These are phyloP conservation scores for Agraylea sexmaculata DNA, from an alignment of 1,140 invertebrate genomes.

Conservation along the genomic window DNA sequence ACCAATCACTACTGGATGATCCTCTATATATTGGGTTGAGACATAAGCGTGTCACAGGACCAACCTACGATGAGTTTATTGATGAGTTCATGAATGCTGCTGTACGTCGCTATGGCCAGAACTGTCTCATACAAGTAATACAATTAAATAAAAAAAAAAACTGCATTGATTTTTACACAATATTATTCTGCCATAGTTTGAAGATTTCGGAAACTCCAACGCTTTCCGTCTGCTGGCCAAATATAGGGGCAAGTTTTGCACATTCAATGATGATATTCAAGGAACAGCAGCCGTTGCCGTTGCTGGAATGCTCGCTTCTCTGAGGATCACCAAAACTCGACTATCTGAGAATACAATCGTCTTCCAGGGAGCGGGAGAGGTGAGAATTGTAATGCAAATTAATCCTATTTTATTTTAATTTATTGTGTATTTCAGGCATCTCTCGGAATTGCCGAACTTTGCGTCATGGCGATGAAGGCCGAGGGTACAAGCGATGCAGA, in stretches of 20 bases:
- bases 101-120: slow-evolving; percentile 71
- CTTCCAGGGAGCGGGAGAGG: slow-evolving; percentile 88
- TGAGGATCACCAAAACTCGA: slow-evolving; percentile 62
- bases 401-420: slow-evolving; percentile 4
- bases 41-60: slow-evolving; percentile 68
- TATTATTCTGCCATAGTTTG: slow-evolving; percentile 53
- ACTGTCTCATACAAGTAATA: slow-evolving; percentile 52
- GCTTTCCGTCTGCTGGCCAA: slow-evolving; percentile 77
- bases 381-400: slow-evolving; percentile 26
- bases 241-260: slow-evolving; percentile 78
- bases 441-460: slow-evolving; percentile 76
- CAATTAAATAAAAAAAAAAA: slow-evolving; percentile 1
- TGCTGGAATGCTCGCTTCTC: slow-evolving; percentile 76
- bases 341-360: slow-evolving; percentile 74
- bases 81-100: slow-evolving; percentile 96
- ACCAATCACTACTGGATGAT: slow-evolving; percentile 71
- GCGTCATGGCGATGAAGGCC: slow-evolving; percentile 75
- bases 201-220: slow-evolving; percentile 89
- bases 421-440: slow-evolving; percentile 48
- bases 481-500: slow-evolving; percentile 62
- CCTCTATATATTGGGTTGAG: slow-evolving; percentile 84
- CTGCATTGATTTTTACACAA: background rate
- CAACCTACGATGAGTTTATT: slow-evolving; percentile 82
- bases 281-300: slow-evolving; percentile 84
- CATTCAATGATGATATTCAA: slow-evolving; percentile 95